Base-by-base conservation (phyloP, 2,797 vertebrate genomes). In the Pteropus rufus region DNA sequence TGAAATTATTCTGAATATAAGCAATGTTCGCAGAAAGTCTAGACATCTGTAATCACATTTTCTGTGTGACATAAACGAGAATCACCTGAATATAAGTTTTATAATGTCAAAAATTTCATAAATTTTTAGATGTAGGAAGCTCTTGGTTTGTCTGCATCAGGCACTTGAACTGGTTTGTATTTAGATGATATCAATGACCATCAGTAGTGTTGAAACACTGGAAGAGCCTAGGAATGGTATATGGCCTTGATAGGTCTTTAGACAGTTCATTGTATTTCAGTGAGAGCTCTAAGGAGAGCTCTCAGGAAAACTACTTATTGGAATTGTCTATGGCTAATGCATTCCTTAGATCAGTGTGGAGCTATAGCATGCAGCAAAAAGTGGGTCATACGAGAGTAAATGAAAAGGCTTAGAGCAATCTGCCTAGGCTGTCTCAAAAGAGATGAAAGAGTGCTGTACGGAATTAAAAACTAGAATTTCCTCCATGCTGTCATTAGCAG, bases 211-310 rank as follows among this genome's bases (percentile, higher is more conserved):
- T 94, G 79, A 93, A 88, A 94, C 4, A 73, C 5, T 86, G 29
- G 26, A 72, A 69, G 34, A 96, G 39, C 19, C 65, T 62, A 82
- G 29, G 95, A 93, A 65, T 75, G 31, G 24, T 77, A 56, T 92
- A 80, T 77, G 23, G 75, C 39, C 91, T 93, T 95, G 49, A 81
- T 39, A 75, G 79, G 2, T 64, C 94, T 98, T 96, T 88, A 95
- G 39, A 93, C 97, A 95, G 52, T 83, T 77, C 73, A 11, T 97
- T 95, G 10, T 84, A 81, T 97, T 97, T 98, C 82, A 89, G 44
- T 86, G 83, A 89, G 31, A 44, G 11, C 49, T 97, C 89, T 95
- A 88, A 88, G 36, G 36, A 36, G 36, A 36, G 36, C 36, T 96
- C 91, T 76, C 73, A 34, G 34, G 49, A 91, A 90, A 98, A 87